Base-by-base conservation (phyloP, 2,888 invertebrate species). In the Drosophila suboccidentalis region DNA sequence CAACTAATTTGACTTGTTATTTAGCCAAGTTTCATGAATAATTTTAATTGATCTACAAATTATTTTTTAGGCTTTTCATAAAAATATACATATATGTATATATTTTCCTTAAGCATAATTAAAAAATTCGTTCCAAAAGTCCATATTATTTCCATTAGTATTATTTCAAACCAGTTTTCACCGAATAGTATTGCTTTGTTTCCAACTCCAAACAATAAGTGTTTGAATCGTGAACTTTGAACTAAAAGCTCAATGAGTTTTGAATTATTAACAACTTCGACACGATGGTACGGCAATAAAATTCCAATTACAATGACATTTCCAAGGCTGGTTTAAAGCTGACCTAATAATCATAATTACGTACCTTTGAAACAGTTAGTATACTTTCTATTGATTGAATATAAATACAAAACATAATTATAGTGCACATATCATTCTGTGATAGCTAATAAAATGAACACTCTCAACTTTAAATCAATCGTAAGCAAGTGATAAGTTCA, bases 401-500 rank as follows among this genome's bases (percentile, higher is more conserved):
- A 1, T 38, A 6, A 38, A n/a, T n/a, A n/a, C n/a, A 38, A n/a
- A 43, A 10, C 19, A n/a, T n/a, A 19, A 10, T 43, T 19, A 17
- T 5, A 10, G 9, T 17, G 3, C 13, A 22, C n/a, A 15, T 26
- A 13, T 26, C 55, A 46, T 59, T 46, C 46, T 41, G 4, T 5
- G 22, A 41, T 67, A 54, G 49, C 11, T 6, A 9, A 38, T 34
- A 29, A n/a, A n/a, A 32, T 38, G 10, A 55, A n/a, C 32, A 32
- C 32, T 32, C 22, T 38, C 32, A n/a, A n/a, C n/a, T n/a, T n/a
- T n/a, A n/a, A n/a, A n/a, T n/a, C n/a, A 39, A 38, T 26, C 17
- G 26, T 13, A n/a, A 22, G 17, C 13, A 55, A 55, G 55, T 55
- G 58, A 41, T 53, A 62, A 73, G 38, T 58, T 41, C 50, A 78